Percentiles rank a stretch among this genome's conserved stretches.
phyloP scores from a whole-genome alignment of 2,888 invertebrate species.

The Chirona hameri region DNA sequence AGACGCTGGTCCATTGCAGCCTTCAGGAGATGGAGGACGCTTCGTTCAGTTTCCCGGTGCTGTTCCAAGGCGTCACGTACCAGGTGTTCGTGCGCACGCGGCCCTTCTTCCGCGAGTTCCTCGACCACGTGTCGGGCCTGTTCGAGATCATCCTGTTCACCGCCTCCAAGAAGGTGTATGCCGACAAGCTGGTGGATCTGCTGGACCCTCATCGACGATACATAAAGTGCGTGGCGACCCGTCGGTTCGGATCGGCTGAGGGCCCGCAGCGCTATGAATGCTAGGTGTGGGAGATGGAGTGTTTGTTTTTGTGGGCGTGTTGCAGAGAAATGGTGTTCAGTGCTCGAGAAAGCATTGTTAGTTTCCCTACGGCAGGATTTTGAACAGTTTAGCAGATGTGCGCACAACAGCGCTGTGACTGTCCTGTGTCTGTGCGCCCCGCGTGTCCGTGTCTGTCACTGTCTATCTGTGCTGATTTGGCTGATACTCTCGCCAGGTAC shows the following conservation, averaged over 20 bases:
- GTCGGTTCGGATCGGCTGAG: no score
- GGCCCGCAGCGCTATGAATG: no score
- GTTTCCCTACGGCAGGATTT: neutral
- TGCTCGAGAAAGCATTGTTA: neutral
- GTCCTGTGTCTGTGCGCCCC: neutral
- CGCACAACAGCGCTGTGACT: neutral
- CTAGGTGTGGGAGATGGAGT: neutral
- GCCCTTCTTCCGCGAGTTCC: constrained; percentile 86
- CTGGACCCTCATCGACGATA: constrained; percentile 52
- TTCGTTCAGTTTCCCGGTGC: constrained; percentile 87
- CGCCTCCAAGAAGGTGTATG: constrained; percentile 91
- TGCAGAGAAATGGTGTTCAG: neutral
- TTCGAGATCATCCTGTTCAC: constrained; percentile 95
- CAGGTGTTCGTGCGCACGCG: constrained; percentile 78
- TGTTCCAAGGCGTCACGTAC: constrained; percentile 86
- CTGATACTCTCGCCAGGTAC: no score
- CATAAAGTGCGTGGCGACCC: no score
- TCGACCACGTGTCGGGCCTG: constrained; percentile 76
- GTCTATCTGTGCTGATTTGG: no score
- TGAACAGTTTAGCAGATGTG: neutral
- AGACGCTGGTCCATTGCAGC: constrained; percentile 93
- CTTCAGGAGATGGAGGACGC: constrained; percentile 87
- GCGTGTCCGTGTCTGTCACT: no score
- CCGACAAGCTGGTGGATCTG: constrained; percentile 85
- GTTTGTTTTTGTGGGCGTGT: neutral